These are phyloP conservation scores for Deilephila elpenor DNA, from an alignment of 2,888 invertebrate species.

Conservation along the genomic window DNA sequence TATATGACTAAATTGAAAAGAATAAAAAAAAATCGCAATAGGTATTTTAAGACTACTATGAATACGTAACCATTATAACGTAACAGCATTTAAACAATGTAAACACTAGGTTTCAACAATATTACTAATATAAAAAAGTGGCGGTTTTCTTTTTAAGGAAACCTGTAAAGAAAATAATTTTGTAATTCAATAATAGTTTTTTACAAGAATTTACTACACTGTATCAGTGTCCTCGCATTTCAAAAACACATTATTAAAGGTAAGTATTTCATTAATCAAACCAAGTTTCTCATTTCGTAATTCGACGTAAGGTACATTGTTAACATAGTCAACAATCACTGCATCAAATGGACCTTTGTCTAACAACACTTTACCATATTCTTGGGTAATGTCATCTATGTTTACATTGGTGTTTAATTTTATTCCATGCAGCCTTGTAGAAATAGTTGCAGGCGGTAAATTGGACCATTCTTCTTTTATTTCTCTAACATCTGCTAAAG, in stretches of 20 bases:
- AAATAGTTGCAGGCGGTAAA: conserved; percentile 81
- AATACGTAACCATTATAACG: too few species aligned
- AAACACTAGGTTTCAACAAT: too few species aligned
- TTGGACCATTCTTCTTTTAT: conserved; percentile 78
- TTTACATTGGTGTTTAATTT: conserved; percentile 63
- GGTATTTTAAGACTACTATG: too few species aligned
- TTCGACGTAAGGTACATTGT: conserved; percentile 60
- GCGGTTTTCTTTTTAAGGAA: too few species aligned
- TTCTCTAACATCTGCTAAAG: conserved; percentile 73
- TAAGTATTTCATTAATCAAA: conserved; percentile 63
- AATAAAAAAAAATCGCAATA: too few species aligned
- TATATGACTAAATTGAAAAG: too few species aligned
- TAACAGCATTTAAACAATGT: too few species aligned
- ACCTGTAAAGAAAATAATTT: too few species aligned
- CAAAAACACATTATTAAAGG: conserved; percentile 52
- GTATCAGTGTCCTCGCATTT: background rate
- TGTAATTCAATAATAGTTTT: too few species aligned
- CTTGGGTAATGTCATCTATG: conserved; percentile 57
- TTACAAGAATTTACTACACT: too few species aligned
- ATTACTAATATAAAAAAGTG: too few species aligned
- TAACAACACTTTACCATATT: conserved; percentile 59
- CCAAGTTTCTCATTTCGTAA: conserved; percentile 58
- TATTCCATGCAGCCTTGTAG: conserved; percentile 75
- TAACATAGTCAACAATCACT: conserved; percentile 55
- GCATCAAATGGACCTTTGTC: conserved; percentile 66